These are phyloP conservation scores for Kradibia gibbosae DNA, from an alignment of 1,140 invertebrate species.

Conservation along the genomic window DNA sequence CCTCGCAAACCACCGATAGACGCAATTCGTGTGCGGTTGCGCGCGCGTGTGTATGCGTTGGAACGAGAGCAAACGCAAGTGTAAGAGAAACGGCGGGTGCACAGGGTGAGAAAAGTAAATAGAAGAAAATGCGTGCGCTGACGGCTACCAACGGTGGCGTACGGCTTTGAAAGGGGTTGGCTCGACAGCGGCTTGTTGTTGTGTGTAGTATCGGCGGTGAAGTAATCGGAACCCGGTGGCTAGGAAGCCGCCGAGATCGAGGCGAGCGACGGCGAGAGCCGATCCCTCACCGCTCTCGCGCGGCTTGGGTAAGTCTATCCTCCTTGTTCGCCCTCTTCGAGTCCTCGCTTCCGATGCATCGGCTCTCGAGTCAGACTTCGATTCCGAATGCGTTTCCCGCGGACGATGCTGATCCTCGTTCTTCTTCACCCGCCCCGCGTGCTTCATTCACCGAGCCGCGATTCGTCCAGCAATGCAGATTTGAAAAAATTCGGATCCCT, in stretches of 20 bases:
- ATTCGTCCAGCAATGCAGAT: too few relatives aligned
- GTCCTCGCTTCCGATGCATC: too few relatives aligned
- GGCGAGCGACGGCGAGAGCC: not conserved
- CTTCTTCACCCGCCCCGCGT: too few relatives aligned
- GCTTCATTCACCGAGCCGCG: too few relatives aligned
- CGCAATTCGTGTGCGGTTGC: not conserved
- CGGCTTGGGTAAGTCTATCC: too few relatives aligned
- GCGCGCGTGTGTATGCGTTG: not conserved
- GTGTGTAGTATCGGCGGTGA: too few relatives aligned
- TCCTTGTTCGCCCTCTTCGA: too few relatives aligned
- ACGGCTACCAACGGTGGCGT: not conserved
- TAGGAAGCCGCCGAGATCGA: not conserved
- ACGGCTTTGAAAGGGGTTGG: conserved; percentile 24
- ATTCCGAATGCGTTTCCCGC: not conserved
- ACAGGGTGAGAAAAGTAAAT: not conserved
- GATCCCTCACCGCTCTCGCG: too few relatives aligned
- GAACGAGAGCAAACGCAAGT: not conserved
- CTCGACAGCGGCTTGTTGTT: not conserved
- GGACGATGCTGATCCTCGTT: not conserved
- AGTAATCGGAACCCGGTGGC: not conserved
- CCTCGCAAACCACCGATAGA: not conserved
- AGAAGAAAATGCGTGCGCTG: conserved; percentile 1
- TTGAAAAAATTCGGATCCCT: too few relatives aligned
- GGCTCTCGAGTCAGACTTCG: not conserved
- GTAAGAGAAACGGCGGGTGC: not conserved